Evolutionary conservation across 2,113 vertebrate species (phyloP), one percentile per base, ranked within the genome.

Genomic region (Hydropotes inermis): DNA sequence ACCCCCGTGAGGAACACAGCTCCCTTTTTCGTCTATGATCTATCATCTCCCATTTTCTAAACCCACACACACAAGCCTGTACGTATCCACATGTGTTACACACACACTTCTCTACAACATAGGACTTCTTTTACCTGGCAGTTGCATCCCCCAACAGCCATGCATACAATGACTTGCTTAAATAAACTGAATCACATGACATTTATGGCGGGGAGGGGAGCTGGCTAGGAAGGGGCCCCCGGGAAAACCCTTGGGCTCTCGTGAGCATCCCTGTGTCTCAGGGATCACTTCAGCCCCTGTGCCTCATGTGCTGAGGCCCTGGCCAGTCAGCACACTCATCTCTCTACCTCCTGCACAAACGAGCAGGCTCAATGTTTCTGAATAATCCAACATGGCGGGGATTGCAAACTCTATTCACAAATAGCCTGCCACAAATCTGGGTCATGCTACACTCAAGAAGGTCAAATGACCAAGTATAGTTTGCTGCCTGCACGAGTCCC

Each of bases 241-340:
- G 0, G 82, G 89, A 39, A 74, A 67, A 58, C 16, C 45, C 43
- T 12, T 7, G 9, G 7, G 25, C 78, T 89, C 86, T 55, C 7
- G 0, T 1, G 33, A 78, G 74, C 43, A 88, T 21, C 15, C n/a
- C 27, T 23, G 1, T 1, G 17, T 30, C 11, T 0, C 47, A 50
- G 28, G 23, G 16, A 52, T n/a, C 54, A 27, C 96, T 79, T 12
- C 1, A 13, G 86, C 47, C 55, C 57, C 33, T n/a, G n/a, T n/a
- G n/a, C n/a, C n/a, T n/a, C 3, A 67, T 2, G 55, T 52, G n/a
- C 52, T 0, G 27, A 79, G 45, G 25, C 54, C 91, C 88, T 15
- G 16, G 47, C 9, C 27, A 0, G 21, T 43, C 45, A n/a, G 82
- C 25, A 52, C 57, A 21, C 30, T 7, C 47, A 55, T 15, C 58